Conservation (phyloP, 2,797 vertebrate species). For the Tragopan temminckii region DNA sequence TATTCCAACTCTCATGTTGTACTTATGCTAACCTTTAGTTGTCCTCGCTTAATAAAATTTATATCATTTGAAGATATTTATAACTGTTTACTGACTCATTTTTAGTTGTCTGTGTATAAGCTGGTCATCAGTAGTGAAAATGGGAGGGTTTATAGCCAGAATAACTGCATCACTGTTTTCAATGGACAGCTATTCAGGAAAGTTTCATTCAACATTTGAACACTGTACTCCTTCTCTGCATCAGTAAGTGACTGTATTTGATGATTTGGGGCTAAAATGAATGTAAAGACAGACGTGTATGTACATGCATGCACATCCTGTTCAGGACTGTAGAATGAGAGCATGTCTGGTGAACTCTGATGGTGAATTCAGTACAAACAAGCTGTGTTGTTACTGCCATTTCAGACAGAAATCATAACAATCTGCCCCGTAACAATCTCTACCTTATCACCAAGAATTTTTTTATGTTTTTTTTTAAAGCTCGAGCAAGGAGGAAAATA, state of each 20-base stretch:
- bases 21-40: constrained; percentile 6
- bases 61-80: background rate
- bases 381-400: background rate
- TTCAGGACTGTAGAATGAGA: background rate
- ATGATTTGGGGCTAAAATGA: background rate
- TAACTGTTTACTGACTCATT: background rate
- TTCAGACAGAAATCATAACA: background rate
- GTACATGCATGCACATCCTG: accelerated
- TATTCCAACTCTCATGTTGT: background rate
- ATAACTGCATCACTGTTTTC: background rate
- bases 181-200: background rate
- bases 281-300: background rate
- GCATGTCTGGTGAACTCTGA: accelerated
- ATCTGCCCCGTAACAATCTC: background rate
- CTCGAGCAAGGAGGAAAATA: constrained; percentile 8
- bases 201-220: background rate
- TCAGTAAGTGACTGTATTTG: background rate
- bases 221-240: background rate
- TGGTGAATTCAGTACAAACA: background rate
- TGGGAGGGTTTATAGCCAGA: constrained; percentile 1
- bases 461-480: background rate
- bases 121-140: background rate
- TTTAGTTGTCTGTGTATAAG: background rate
- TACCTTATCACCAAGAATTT: background rate
- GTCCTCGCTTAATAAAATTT: background rate